A percentile compares a stretch with the other conserved stretches of the same genome.
These are phyloP conservation scores for Tineola bisselliella DNA, from an alignment of 2,888 invertebrate genomes.

Conservation along the genomic window DNA sequence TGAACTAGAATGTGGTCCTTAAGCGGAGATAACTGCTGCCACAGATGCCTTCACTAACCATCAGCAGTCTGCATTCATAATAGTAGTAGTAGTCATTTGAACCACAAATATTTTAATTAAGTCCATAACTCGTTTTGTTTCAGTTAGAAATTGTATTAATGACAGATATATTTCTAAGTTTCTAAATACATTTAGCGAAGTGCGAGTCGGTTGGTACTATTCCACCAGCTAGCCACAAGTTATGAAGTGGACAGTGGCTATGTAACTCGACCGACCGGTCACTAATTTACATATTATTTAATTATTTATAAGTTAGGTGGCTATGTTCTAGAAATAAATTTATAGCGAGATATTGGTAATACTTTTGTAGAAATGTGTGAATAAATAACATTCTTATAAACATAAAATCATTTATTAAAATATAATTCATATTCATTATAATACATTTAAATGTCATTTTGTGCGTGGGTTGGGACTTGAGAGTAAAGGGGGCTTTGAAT, in stretches of 20 bases:
- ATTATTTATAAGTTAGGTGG: conserved; percentile 5
- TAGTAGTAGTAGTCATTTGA: too few relatives aligned
- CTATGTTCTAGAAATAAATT: background rate
- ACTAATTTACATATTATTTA: conserved; percentile 2
- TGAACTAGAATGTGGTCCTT: too few relatives aligned
- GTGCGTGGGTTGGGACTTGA: background rate
- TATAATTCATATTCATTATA: too few relatives aligned
- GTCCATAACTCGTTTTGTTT: background rate
- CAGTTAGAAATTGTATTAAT: background rate
- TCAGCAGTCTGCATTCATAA: too few relatives aligned
- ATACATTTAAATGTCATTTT: background rate
- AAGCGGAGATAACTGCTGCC: too few relatives aligned
- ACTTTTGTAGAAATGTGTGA: background rate
- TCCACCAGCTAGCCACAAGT: background rate
- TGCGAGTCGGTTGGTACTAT: background rate
- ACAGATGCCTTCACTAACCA: too few relatives aligned
- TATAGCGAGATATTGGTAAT: background rate
- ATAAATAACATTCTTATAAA: too few relatives aligned
- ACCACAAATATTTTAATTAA: background rate
- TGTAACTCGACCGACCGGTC: conserved; percentile 6
- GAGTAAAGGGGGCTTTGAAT: background rate
- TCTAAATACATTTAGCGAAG: conserved; percentile 1
- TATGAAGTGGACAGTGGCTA: background rate
- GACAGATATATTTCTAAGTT: background rate
- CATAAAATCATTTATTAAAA: too few relatives aligned